Percentiles rank a stretch among this genome's conserved stretches.
Conservation (phyloP, 1,140 invertebrate species). For the Drosophila ambigua region DNA sequence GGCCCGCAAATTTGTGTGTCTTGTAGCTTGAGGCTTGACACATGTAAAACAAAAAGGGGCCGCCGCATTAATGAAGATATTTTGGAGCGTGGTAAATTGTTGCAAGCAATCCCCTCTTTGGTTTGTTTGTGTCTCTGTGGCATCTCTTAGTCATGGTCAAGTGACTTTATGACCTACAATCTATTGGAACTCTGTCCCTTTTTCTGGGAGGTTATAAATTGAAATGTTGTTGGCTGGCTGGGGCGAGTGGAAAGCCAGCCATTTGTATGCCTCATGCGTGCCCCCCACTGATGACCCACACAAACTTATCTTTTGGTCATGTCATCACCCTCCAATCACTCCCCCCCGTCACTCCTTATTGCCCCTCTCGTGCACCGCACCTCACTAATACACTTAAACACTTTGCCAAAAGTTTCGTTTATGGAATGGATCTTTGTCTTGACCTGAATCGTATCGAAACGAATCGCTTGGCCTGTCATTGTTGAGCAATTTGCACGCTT, state of each 20-base stretch:
- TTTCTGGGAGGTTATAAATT: slow-evolving; percentile 51
- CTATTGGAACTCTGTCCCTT: slow-evolving; percentile 7
- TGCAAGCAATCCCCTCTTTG: slow-evolving; percentile 5
- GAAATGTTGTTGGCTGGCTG: slow-evolving; percentile 34
- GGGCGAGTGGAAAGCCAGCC: slow-evolving; percentile 11
- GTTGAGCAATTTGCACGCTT: slow-evolving; percentile 27
- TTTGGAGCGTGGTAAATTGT: slow-evolving; percentile 25
- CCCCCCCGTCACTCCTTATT: no score
- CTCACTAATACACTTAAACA: slow-evolving; percentile 60
- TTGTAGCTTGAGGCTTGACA: slow-evolving; percentile 23
- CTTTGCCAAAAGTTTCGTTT: slow-evolving; percentile 40
- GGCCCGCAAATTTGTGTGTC: slow-evolving; percentile 33
- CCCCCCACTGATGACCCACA: slow-evolving; percentile 13
- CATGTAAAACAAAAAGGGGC: slow-evolving; percentile 15
- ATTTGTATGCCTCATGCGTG: slow-evolving; percentile 69
- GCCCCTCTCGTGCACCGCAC: no score
- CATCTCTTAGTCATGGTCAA: background rate
- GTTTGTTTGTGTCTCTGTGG: background rate
- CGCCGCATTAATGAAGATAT: background rate
- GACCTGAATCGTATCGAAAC: slow-evolving; percentile 10
- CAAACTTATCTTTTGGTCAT: slow-evolving; percentile 15
- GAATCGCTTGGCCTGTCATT: slow-evolving; percentile 46
- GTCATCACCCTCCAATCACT: background rate
- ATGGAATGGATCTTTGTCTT: slow-evolving; percentile 21
- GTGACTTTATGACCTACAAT: slow-evolving; percentile 62